phyloP scores from a whole-genome alignment of 2,797 vertebrate species.

The Phrynocephalus guinanensis region DNA sequence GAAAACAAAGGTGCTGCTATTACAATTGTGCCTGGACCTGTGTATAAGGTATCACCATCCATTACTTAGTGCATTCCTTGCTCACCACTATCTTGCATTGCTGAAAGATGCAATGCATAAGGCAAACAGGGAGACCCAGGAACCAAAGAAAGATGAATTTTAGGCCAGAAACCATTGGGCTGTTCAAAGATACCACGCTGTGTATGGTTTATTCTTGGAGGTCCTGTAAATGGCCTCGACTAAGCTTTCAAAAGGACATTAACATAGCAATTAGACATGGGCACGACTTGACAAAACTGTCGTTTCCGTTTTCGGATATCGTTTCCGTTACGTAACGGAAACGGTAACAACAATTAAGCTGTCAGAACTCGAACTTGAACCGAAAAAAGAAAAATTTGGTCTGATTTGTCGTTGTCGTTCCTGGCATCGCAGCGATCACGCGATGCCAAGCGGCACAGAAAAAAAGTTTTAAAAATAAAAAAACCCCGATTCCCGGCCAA shows the following conservation, averaged over 20 bases:
- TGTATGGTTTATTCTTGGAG: background rate
- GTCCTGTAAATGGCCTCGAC: background rate
- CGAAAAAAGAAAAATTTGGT: too few relatives aligned
- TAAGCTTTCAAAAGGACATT: background rate
- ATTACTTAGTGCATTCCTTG: background rate
- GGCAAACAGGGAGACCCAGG: background rate
- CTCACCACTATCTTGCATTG: background rate
- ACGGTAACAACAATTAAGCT: too few relatives aligned
- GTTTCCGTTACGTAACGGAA: too few relatives aligned
- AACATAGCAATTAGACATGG: too few relatives aligned
- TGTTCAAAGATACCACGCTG: background rate
- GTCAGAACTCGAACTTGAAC: too few relatives aligned
- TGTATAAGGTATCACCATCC: constrained; percentile 13
- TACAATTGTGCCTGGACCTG: constrained; percentile 16
- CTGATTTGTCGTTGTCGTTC: too few relatives aligned
- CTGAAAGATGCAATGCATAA: background rate
- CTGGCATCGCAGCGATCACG: too few relatives aligned
- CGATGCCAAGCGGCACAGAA: too few relatives aligned
- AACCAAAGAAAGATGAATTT: background rate
- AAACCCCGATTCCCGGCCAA: too few relatives aligned
- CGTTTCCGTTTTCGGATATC: too few relatives aligned
- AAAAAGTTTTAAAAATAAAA: too few relatives aligned
- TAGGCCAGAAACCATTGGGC: background rate
- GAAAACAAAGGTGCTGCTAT: constrained; percentile 30
- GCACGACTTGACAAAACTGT: too few relatives aligned